phyloP scores from a whole-genome alignment of 1,140 invertebrate species.

The Leguminivora glycinivorella region DNA sequence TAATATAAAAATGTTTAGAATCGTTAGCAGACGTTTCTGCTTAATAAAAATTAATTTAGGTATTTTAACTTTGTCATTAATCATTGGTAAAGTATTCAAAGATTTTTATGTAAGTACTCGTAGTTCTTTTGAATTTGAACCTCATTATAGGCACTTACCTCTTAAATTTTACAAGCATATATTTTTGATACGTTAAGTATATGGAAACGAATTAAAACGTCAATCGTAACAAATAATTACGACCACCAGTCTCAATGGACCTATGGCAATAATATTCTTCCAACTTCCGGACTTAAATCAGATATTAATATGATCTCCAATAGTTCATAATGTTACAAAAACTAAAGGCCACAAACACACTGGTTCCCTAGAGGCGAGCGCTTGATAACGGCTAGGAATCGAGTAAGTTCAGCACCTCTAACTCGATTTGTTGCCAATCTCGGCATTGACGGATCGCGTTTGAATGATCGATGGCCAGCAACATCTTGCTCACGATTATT shows the following conservation, averaged over 20 bases:
- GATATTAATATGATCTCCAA: neutral
- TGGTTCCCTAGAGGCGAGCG: neutral
- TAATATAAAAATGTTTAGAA: too few relatives aligned
- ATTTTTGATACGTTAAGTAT: too few relatives aligned
- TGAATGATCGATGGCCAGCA: conserved; percentile 24
- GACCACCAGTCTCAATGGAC: neutral
- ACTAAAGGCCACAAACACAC: neutral
- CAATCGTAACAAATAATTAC: neutral
- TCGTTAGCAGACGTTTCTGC: too few relatives aligned
- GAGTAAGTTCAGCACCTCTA: conserved; percentile 15
- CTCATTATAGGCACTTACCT: too few relatives aligned
- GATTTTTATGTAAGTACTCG: too few relatives aligned
- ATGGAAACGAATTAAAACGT: neutral
- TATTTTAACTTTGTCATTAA: too few relatives aligned
- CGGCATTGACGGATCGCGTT: conserved; percentile 19
- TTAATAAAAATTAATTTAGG: too few relatives aligned
- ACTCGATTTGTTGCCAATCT: conserved; percentile 25
- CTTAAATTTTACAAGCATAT: too few relatives aligned
- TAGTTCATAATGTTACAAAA: neutral
- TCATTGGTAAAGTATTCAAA: too few relatives aligned
- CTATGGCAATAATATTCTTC: neutral
- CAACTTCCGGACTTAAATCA: neutral
- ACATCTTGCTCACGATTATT: conserved; percentile 19
- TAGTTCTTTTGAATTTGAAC: too few relatives aligned
- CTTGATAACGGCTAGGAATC: neutral